Conservation (phyloP, 2,113 vertebrate species). For the Neolamprologus toae region DNA sequence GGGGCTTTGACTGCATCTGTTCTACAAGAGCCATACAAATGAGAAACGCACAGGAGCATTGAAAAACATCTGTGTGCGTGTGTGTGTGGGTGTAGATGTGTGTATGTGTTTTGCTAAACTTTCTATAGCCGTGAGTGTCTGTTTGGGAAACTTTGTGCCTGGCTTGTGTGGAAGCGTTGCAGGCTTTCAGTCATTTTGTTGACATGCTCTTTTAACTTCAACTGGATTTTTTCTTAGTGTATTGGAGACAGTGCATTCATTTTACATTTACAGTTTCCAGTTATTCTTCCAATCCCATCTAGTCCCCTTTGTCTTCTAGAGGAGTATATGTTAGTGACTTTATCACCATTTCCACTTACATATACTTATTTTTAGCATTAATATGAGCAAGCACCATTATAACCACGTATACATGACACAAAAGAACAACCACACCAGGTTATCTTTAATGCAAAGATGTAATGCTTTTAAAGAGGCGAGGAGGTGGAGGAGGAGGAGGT, state of each 20-base stretch:
- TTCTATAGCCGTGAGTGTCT: background rate
- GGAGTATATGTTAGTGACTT: background rate
- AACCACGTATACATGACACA: background rate
- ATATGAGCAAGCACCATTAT: background rate
- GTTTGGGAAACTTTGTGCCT: background rate
- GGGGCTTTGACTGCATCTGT: slow-evolving; percentile 40
- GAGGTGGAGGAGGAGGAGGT: background rate
- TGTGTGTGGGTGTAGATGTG: background rate
- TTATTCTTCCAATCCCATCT: background rate
- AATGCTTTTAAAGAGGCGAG: background rate
- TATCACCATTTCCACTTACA: background rate
- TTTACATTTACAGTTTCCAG: background rate
- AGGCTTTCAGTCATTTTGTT: background rate
- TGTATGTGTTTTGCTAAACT: background rate
- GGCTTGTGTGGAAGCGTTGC: background rate
- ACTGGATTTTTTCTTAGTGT: background rate
- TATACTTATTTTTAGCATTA: background rate
- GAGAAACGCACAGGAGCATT: slow-evolving; percentile 18
- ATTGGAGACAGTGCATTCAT: background rate
- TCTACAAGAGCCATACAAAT: slow-evolving; percentile 37
- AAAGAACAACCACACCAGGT: background rate
- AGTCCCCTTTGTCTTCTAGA: background rate
- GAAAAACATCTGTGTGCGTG: slow-evolving; percentile 1
- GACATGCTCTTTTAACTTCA: background rate
- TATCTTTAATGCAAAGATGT: background rate